Evolutionary conservation across 2,113 vertebrate species (phyloP).

Genomic region (Megaceryle maxima): DNA sequence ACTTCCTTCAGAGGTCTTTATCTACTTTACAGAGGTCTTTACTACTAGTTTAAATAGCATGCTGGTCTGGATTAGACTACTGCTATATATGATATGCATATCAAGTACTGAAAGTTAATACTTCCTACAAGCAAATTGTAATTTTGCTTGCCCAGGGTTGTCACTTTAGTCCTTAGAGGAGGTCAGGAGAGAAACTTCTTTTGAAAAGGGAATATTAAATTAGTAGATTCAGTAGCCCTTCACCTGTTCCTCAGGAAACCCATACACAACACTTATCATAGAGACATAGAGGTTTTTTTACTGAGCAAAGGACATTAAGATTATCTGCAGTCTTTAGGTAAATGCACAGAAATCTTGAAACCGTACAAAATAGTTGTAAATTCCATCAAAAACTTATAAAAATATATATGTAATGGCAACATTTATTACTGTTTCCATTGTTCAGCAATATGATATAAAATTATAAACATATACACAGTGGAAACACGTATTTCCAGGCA

Average conservation of each 20-base stretch:
- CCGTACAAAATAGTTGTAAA: background rate
- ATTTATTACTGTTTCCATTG: background rate
- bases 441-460: background rate
- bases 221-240: background rate
- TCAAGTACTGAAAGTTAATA: background rate
- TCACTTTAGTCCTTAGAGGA: background rate
- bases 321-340: background rate
- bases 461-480: background rate
- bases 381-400: background rate
- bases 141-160: background rate
- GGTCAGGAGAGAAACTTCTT: background rate
- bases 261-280: background rate
- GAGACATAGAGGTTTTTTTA: background rate
- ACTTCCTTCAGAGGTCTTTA: background rate
- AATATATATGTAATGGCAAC: background rate
- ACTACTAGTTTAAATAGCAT: background rate
- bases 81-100: background rate
- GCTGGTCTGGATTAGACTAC: background rate
- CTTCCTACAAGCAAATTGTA: background rate
- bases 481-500: background rate
- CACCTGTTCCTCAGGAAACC: background rate
- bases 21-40: background rate
- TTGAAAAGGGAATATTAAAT: background rate
- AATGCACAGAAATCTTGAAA: background rate
- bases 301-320: background rate